phyloP scores from a whole-genome alignment of 2,888 invertebrate genomes.

The Galeopsomyia nigrocyanea region DNA sequence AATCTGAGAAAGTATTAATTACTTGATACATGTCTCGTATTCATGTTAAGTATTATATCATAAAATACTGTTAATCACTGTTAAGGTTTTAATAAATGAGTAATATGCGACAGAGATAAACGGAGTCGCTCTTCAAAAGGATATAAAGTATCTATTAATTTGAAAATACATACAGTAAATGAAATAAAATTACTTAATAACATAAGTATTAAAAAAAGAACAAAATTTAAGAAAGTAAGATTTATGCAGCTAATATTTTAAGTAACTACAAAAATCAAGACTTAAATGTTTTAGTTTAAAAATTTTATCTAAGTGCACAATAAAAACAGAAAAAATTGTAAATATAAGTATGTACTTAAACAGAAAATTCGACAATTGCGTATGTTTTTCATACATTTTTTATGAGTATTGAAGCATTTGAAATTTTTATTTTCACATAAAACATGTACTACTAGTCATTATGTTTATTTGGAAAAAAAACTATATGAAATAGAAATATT shows the following conservation, averaged over 20 bases:
- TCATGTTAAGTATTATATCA: slow-evolving; percentile 15
- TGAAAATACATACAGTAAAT: no score
- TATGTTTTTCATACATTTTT: no score
- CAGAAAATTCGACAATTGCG: no score
- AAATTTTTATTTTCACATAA: slow-evolving; percentile 1
- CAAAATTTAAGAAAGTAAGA: slow-evolving; percentile 11
- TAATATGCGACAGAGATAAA: no score
- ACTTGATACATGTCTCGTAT: slow-evolving; percentile 17
- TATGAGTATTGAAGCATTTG: not conserved
- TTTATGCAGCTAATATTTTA: not conserved
- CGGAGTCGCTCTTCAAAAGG: no score
- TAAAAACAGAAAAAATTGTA: slow-evolving; percentile 39
- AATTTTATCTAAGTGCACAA: slow-evolving; percentile 15
- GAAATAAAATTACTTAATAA: slow-evolving; percentile 5
- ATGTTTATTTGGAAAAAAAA: slow-evolving; percentile 10
- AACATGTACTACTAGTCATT: slow-evolving; percentile 39
- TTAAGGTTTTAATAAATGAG: slow-evolving; percentile 7
- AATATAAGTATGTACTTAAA: slow-evolving; percentile 29
- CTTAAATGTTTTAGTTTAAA: slow-evolving; percentile 9
- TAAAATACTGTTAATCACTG: slow-evolving; percentile 18
- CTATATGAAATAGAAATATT: slow-evolving; percentile 13
- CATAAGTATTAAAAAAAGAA: slow-evolving; percentile 11
- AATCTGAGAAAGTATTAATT: slow-evolving; percentile 36
- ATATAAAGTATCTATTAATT: no score
- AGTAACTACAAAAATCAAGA: slow-evolving; percentile 5